These are phyloP conservation scores for Neodontobutis hainanensis DNA, from an alignment of 2,113 vertebrate genomes.

Conservation along the genomic window DNA sequence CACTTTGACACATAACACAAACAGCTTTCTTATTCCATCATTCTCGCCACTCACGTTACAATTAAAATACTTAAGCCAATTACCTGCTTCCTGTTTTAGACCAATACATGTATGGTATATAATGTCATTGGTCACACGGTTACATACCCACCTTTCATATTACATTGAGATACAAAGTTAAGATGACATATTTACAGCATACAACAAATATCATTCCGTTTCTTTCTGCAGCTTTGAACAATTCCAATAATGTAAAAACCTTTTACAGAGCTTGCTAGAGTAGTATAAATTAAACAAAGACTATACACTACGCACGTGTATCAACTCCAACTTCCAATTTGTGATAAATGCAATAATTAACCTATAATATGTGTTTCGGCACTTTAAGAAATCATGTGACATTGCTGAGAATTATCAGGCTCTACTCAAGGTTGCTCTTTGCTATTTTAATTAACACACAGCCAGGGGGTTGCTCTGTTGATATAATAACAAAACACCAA, in stretches of 20 bases:
- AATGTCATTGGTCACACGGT: not conserved
- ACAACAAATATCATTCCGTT: constrained; percentile 5
- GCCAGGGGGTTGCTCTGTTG: constrained; percentile 60
- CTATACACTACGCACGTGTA: not conserved
- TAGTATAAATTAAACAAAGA: not conserved
- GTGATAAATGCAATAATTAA: constrained; percentile 33
- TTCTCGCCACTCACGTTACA: constrained; percentile 63
- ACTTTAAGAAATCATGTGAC: constrained; percentile 28
- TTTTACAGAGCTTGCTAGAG: not conserved
- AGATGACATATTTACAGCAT: constrained; percentile 34
- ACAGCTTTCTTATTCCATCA: constrained; percentile 45
- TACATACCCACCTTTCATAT: constrained; percentile 15
- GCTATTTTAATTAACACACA: constrained; percentile 61
- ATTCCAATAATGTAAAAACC: constrained; percentile 16
- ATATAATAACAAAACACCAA: constrained; percentile 32
- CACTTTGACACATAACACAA: constrained; percentile 54
- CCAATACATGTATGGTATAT: constrained; percentile 26
- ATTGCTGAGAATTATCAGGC: constrained; percentile 43
- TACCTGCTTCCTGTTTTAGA: constrained; percentile 63
- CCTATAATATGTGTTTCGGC: constrained; percentile 24
- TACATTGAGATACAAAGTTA: constrained; percentile 29
- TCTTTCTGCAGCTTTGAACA: constrained; percentile 21
- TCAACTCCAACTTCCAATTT: not conserved
- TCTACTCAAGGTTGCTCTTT: constrained; percentile 50
- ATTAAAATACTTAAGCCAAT: constrained; percentile 59